Evolutionary conservation across 2,888 invertebrate species (phyloP).

Genomic region (Pandemis heparana): DNA sequence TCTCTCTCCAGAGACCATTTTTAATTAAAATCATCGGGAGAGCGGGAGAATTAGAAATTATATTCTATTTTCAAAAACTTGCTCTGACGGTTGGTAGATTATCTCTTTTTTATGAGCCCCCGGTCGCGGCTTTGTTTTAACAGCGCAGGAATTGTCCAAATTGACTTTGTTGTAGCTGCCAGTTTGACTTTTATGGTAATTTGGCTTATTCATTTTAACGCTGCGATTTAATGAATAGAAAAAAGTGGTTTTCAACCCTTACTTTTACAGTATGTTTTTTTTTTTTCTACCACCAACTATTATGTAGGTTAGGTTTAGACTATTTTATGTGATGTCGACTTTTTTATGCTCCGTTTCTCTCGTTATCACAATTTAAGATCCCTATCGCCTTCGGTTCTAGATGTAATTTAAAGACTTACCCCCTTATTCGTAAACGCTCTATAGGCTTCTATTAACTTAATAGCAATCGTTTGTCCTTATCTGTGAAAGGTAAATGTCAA

Average conservation of each 20-base stretch:
- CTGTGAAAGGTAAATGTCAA: no score
- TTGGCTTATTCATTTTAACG: conserved; percentile 76
- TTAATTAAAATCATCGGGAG: conserved; percentile 85
- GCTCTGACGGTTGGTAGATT: conserved; percentile 84
- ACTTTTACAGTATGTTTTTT: not conserved
- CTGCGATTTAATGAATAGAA: conserved; percentile 57
- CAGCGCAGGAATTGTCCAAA: conserved; percentile 78
- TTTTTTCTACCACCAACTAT: no score
- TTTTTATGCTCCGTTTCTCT: no score
- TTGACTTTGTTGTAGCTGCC: conserved; percentile 69
- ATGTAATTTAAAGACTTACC: no score
- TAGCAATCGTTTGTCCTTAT: no score
- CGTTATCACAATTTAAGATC: no score
- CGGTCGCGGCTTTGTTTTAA: conserved; percentile 80
- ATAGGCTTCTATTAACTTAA: no score
- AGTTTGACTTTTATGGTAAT: conserved; percentile 70
- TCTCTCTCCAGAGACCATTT: conserved; percentile 83
- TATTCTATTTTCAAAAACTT: conserved; percentile 86
- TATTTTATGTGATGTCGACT: no score
- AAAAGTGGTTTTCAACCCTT: conserved; percentile 46
- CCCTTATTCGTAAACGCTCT: no score
- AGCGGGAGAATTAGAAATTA: conserved; percentile 82
- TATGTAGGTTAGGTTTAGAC: no score
- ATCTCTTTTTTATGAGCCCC: conserved; percentile 85
- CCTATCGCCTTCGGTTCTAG: no score